Conservation (phyloP, 2,797 vertebrate genomes). For the Rhadinocentrus ornatus region DNA sequence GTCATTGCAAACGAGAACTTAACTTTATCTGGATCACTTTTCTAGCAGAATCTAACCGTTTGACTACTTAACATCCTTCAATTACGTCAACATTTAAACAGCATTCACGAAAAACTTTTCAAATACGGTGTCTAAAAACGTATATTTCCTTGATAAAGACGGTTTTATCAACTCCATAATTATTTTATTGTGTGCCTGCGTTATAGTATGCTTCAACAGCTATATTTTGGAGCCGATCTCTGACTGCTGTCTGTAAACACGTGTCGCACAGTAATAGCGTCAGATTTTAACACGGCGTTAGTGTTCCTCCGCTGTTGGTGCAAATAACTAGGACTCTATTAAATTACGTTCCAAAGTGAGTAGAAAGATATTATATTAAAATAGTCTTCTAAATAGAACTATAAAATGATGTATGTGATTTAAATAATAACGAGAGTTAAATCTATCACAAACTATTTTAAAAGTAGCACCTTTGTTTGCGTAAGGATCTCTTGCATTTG, state of each 20-base stretch:
- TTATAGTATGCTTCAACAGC: not conserved
- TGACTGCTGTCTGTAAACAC: slow-evolving; percentile 61
- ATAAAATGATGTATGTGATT: fast-evolving
- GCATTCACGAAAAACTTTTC: not conserved
- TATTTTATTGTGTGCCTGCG: fast-evolving
- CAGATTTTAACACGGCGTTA: fast-evolving
- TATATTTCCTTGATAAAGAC: not conserved
- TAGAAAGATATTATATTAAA: fast-evolving
- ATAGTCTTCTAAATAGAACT: fast-evolving
- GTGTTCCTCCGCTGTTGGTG: slow-evolving; percentile 56
- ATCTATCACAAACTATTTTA: fast-evolving
- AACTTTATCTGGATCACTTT: not conserved
- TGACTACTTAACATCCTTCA: slow-evolving; percentile 21
- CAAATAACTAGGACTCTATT: slow-evolving; percentile 46
- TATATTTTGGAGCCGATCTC: not conserved
- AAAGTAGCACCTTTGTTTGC: not conserved
- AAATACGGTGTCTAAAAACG: not conserved
- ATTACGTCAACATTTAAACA: slow-evolving; percentile 1
- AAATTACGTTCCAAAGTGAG: not conserved
- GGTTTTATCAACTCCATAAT: not conserved
- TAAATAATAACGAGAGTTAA: fast-evolving
- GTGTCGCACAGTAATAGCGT: slow-evolving; percentile 67
- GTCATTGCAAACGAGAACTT: not conserved
- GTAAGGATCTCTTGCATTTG: slow-evolving; percentile 63
- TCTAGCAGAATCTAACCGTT: not conserved